Base-by-base conservation (phyloP, 1,140 invertebrate species). In the Trichonephila clavata region DNA sequence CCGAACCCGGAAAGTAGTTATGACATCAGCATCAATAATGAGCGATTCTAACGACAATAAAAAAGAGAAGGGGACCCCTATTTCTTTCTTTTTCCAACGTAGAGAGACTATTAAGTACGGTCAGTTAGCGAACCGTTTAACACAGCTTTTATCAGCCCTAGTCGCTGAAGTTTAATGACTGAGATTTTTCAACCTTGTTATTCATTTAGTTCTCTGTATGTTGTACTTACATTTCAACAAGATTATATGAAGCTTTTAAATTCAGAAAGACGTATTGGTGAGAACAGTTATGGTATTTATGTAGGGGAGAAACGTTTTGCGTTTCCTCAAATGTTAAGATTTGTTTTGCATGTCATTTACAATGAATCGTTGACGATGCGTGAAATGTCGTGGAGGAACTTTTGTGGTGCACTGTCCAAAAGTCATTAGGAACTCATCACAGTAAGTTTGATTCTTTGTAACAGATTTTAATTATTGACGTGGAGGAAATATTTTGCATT, bases 111-210 rank as follows among this genome's bases (percentile, higher is more conserved):
- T 77, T 77, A 77, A 77, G 71, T 18, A 77, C 71, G 71, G 71
- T 77, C 71, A 77, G 71, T 77, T 77, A 77, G 32, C 71, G 71
- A 77, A 77, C 71, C 71, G 71, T 77, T 77, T 77, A 77, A 77
- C 71, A 32, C 24, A 16, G 27, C 27, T 77, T 39, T 77, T 77
- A 77, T 27, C 27, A 32, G 7, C 27, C 27, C 20, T 13, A 68
- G 10, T 24, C 13, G 18, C 71, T 39, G 71, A 77, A 16, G 16
- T 39, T 77, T 68, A 68, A 68, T 68, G 65, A 77, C 71, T 32
- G 16, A 10, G 27, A 18, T 77, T 68, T 77, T 39, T 39, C 8
- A 32, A 63, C 13, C 21, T 7, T 63, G 6, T 63, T 18, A 18
- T 63, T 63, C 61, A 63, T 63, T 18, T 63, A 63, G 21, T 3